Evolutionary conservation across 2,888 invertebrate species (phyloP).

Genomic region (Seladonia tumulorum): DNA sequence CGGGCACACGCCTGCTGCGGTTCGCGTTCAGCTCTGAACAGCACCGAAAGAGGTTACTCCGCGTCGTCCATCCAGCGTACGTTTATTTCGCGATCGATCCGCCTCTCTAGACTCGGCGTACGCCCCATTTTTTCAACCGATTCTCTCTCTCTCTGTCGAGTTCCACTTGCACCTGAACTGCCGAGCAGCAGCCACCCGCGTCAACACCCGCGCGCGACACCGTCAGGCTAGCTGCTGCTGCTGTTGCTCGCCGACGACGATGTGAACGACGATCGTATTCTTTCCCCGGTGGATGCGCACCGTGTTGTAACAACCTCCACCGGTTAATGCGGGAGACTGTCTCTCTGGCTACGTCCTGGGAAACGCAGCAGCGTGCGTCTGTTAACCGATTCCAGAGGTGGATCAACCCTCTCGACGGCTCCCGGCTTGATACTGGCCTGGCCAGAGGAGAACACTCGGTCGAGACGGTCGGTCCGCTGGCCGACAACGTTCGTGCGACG

Average conservation of each 20-base stretch:
- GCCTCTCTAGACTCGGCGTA: slow-evolving; percentile 77
- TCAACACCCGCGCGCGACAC: slow-evolving; percentile 11
- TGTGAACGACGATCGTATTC: background rate
- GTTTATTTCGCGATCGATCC: slow-evolving; percentile 82
- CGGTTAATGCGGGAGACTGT: background rate
- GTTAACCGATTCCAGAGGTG: slow-evolving; percentile 62
- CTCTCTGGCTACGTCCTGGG: background rate
- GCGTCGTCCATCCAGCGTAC: slow-evolving; percentile 70
- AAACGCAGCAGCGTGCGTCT: background rate
- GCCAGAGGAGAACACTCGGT: slow-evolving; percentile 75
- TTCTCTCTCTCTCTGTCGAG: slow-evolving; percentile 23
- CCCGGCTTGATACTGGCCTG: slow-evolving; percentile 79
- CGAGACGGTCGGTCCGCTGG: slow-evolving; percentile 71
- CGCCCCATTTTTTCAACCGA: slow-evolving; percentile 78
- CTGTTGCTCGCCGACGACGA: background rate
- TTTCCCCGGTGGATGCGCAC: background rate
- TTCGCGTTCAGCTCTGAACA: background rate
- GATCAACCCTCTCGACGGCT: slow-evolving; percentile 77
- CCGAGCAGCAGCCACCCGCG: slow-evolving; percentile 31
- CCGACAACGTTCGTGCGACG: slow-evolving; percentile 80
- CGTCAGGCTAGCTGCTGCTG: slow-evolving; percentile 7
- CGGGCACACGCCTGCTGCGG: background rate
- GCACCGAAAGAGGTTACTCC: slow-evolving; percentile 50
- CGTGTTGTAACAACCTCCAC: background rate
- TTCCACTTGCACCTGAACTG: slow-evolving; percentile 45